These are phyloP conservation scores for Limnothrissa miodon DNA, from an alignment of 2,113 vertebrate genomes.

Conservation along the genomic window DNA sequence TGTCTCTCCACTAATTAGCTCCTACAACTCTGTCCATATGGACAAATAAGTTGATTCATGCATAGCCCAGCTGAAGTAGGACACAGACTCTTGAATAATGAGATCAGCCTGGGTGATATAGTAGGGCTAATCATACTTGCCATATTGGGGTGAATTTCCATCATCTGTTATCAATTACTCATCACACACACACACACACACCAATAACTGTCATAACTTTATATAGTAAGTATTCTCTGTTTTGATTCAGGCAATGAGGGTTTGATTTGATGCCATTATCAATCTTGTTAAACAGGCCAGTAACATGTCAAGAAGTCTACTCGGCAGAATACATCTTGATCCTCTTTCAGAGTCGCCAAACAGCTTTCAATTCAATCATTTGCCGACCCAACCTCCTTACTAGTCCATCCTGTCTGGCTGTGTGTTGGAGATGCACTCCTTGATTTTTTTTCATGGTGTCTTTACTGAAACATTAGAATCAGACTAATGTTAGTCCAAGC, in stretches of 20 bases:
- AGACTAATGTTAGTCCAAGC: neutral
- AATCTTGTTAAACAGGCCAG: neutral
- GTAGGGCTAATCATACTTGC: neutral
- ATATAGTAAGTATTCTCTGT: neutral
- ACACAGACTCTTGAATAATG: neutral
- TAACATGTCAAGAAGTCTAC: neutral
- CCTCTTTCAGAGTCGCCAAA: neutral
- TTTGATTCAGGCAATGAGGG: neutral
- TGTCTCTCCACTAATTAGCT: constrained; percentile 4
- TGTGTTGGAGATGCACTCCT: neutral
- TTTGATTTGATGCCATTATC: neutral
- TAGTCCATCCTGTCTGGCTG: neutral
- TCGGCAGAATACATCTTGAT: no score
- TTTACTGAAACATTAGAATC: neutral
- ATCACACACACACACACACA: neutral
- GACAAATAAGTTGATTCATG: neutral
- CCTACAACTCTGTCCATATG: constrained; percentile 2
- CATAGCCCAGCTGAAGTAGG: neutral
- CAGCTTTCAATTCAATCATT: neutral
- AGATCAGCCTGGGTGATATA: neutral
- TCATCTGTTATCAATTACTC: neutral
- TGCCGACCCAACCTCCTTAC: neutral
- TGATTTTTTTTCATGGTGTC: neutral
- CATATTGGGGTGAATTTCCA: neutral
- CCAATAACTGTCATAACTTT: neutral